Evolutionary conservation across 2,797 vertebrate genomes (phyloP).

Genomic region (Stomatorhinus walkeri): DNA sequence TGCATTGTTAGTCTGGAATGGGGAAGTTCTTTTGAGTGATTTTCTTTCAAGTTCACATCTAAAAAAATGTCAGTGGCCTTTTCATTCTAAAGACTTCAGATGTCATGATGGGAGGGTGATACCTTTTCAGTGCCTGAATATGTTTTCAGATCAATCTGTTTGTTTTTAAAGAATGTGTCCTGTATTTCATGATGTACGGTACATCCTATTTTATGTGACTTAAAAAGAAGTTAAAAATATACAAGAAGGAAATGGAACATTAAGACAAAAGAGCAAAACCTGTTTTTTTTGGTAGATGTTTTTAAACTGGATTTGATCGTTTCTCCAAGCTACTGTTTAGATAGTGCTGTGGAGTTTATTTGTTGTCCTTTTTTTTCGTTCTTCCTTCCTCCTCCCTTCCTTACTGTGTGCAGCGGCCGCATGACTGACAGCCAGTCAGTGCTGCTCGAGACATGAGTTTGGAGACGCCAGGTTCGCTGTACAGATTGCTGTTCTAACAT

Average conservation of each 20-base stretch:
- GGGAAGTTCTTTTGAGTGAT: conserved; percentile 11
- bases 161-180: conserved; percentile 34
- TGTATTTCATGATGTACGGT: conserved; percentile 36
- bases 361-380: conserved; percentile 45
- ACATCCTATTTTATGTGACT: conserved; percentile 55
- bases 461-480: conserved; percentile 40
- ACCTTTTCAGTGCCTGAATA: conserved; percentile 79
- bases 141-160: conserved; percentile 59
- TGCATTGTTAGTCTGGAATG: conserved; percentile 15
- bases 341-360: conserved; percentile 31
- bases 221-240: conserved; percentile 61
- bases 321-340: conserved; percentile 59
- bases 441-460: conserved; percentile 32
- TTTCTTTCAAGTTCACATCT: conserved; percentile 29
- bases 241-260: conserved; percentile 17
- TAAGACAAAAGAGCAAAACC: conserved; percentile 37
- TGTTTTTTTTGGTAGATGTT: conserved; percentile 45
- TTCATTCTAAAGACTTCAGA: conserved; percentile 75
- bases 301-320: conserved; percentile 51
- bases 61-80: conserved; percentile 66
- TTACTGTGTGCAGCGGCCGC: conserved; percentile 36
- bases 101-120: conserved; percentile 73
- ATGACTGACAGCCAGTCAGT: conserved; percentile 30
- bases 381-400: conserved; percentile 34
- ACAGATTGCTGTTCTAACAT: conserved; percentile 40